A percentile compares a stretch with the other conserved stretches of the same genome.
phyloP scores from a whole-genome alignment of 1,140 invertebrate species.

The Augochlora pura region DNA sequence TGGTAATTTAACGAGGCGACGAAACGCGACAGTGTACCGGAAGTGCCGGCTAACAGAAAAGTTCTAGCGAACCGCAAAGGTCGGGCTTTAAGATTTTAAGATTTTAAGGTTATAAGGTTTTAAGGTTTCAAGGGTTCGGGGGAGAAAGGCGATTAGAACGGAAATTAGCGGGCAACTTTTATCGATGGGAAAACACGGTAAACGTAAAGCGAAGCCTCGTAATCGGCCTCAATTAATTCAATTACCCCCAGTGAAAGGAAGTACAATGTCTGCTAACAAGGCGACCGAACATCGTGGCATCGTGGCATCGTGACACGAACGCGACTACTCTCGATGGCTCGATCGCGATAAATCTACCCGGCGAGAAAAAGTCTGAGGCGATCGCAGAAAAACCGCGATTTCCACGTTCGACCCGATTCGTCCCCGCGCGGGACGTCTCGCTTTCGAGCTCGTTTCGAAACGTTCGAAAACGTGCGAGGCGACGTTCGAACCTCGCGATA shows the following conservation, averaged over 20 bases:
- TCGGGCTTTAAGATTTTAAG: too few species aligned
- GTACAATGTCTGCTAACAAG: slow-evolving; percentile 44
- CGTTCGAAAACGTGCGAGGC: too few species aligned
- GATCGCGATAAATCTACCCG: slow-evolving; percentile 20
- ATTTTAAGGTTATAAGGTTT: too few species aligned
- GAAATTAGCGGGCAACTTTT: not conserved
- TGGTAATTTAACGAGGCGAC: too few species aligned
- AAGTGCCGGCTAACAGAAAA: too few species aligned
- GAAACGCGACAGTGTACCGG: too few species aligned
- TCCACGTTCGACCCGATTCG: slow-evolving; percentile 29
- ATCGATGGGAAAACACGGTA: slow-evolving; percentile 3
- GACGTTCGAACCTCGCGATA: too few species aligned
- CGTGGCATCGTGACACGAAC: not conserved
- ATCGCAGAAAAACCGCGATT: not conserved
- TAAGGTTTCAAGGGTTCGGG: slow-evolving; percentile 24
- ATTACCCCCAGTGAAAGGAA: slow-evolving; percentile 47
- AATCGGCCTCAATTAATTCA: slow-evolving; percentile 44
- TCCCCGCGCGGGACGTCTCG: not conserved
- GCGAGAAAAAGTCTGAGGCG: slow-evolving; percentile 10
- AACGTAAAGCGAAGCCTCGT: slow-evolving; percentile 26
- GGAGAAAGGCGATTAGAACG: slow-evolving; percentile 27
- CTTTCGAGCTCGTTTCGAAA: not conserved
- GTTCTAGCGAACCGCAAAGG: slow-evolving; percentile 8
- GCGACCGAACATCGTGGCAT: not conserved
- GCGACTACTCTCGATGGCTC: not conserved